Base-by-base conservation (phyloP, 2,113 vertebrate genomes). In the Ameiurus melas region DNA sequence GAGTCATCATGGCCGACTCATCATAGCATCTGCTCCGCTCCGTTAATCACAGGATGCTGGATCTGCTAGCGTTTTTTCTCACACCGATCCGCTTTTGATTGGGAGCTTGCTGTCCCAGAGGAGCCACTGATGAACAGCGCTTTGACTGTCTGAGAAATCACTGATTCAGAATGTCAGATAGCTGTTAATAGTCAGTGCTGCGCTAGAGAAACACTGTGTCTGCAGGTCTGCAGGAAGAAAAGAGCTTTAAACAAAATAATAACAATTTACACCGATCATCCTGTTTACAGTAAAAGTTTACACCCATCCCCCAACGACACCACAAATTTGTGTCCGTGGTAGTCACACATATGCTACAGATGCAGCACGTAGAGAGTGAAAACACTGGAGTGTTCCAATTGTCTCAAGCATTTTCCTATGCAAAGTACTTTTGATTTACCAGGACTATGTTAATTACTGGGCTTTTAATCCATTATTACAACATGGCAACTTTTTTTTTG, bases 1-100 rank as follows among this genome's bases (percentile, higher is more conserved):
- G 89, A 90, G 90, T 87, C 87, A 87, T 87, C 81, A 89, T 6
- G 19, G 81, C 73, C 88, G 90, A 87, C 87, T 90, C 89, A 47
- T 47, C 47, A 16, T 43, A 83, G 75, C 79, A 9, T 86, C 73
- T 86, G 84, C 75, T 86, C 16, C n/a, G 9, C 53, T 73, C 51
- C 1, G 36, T 71, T 87, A 83, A 62, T 82, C 81, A 84, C 81
- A 27, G 68, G n/a, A 55, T 62, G 39, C 55, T 84, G 36, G 43
- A 77, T 75, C 70, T 71, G 25, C 10, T 27, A 1, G 4, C 57
- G 57, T 19, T 10, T 57, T 83, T 55, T 62, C 58, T 68, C 30
- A 14, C 70, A 55, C 17, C 14, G 58, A 64, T 58, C 4, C 43
- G 39, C 17, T 43, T 47, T n/a, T 57, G 79, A 64, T 81, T 84